Evolutionary conservation across 2,888 invertebrate species (phyloP).

Genomic region (Athetis lepigone): DNA sequence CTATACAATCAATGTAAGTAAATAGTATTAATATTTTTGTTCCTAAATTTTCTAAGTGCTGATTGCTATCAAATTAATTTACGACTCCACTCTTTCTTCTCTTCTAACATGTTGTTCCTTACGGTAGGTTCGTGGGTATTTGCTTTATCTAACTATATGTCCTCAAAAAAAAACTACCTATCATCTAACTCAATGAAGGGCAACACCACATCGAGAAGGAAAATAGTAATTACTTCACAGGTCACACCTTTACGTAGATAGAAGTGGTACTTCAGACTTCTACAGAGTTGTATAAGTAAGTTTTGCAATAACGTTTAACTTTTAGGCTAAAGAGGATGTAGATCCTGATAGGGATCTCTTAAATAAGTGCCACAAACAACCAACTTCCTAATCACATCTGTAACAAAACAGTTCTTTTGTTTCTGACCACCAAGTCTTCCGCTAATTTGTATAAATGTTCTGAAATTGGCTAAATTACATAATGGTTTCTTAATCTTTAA

Average conservation of each 20-base stretch:
- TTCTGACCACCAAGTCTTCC: neutral
- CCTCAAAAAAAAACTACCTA: too few relatives aligned
- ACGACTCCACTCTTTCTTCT: too few relatives aligned
- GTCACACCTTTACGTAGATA: neutral
- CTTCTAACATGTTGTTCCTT: too few relatives aligned
- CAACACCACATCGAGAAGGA: too few relatives aligned
- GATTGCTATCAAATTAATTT: too few relatives aligned
- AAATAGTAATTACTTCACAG: neutral
- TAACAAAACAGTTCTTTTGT: constrained; percentile 23
- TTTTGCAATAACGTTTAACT: neutral
- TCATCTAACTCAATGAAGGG: too few relatives aligned
- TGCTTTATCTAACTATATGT: too few relatives aligned
- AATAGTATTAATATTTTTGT: too few relatives aligned
- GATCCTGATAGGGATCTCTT: constrained; percentile 23
- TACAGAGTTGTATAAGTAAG: neutral
- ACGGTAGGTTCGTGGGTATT: too few relatives aligned
- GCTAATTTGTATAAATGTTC: neutral
- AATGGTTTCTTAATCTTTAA: neutral
- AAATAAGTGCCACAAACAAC: constrained; percentile 13
- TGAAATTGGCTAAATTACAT: neutral
- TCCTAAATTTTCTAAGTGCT: too few relatives aligned
- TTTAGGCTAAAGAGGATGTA: neutral
- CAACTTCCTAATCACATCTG: constrained; percentile 14
- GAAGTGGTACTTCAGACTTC: neutral
- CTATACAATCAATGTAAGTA: too few relatives aligned